Conservation (phyloP, 2,113 vertebrate genomes). For the Choloepus hoffmanni region DNA sequence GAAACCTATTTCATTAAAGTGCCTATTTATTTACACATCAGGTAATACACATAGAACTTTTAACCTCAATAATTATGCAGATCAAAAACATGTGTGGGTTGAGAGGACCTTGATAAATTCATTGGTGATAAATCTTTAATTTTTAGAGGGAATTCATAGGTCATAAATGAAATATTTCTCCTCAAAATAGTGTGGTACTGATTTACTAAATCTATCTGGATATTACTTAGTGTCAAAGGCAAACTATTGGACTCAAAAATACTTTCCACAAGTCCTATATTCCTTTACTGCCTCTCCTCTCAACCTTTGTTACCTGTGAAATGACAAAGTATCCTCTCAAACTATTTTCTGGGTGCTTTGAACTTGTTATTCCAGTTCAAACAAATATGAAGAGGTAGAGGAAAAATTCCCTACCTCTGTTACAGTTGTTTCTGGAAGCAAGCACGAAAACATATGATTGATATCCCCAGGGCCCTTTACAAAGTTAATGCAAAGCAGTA, state of each 20-base stretch:
- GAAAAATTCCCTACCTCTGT: not conserved
- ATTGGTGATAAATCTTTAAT: not conserved
- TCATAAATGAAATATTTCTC: not conserved
- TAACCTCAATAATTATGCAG: not conserved
- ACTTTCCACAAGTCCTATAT: not conserved
- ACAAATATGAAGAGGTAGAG: not conserved
- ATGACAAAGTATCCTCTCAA: not conserved
- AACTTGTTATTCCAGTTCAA: constrained; percentile 51
- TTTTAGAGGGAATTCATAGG: not conserved
- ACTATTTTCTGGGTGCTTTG: constrained; percentile 4
- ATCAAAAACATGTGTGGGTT: not conserved
- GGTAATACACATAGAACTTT: not conserved
- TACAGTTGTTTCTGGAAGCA: constrained; percentile 1
- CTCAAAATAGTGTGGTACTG: not conserved
- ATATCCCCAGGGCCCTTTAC: not conserved
- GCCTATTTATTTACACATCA: not conserved
- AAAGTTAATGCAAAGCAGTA: not conserved
- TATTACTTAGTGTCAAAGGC: not conserved
- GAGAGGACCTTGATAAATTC: not conserved
- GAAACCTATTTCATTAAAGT: not conserved
- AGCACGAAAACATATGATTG: not conserved
- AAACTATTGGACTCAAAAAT: not conserved
- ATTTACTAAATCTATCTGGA: not conserved
- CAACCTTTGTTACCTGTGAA: not conserved
- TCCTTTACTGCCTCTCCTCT: not conserved